Percentiles rank a stretch among this genome's conserved stretches.
phyloP scores from a whole-genome alignment of 2,888 invertebrate genomes.

The Tromatobia lineatoria region DNA sequence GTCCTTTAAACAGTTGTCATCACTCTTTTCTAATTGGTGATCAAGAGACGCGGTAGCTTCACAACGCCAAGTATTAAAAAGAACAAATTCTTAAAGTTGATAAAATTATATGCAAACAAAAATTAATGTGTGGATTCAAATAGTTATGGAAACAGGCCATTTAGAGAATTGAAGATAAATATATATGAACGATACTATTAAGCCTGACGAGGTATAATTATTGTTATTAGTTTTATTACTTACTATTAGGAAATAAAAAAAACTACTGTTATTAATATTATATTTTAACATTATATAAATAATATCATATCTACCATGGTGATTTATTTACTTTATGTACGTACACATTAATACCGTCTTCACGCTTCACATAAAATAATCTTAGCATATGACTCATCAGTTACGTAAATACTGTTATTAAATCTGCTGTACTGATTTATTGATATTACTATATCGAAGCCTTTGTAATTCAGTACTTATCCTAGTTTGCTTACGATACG shows the following conservation, averaged over 20 bases:
- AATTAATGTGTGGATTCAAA: neutral
- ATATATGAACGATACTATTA: neutral
- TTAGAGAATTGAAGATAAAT: no score
- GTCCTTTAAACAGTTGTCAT: neutral
- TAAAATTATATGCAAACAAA: neutral
- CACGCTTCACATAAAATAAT: conserved; percentile 25
- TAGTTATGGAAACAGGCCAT: no score
- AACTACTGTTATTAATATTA: neutral
- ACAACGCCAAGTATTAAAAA: no score
- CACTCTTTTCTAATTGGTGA: neutral
- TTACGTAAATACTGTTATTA: neutral
- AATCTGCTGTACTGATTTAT: neutral
- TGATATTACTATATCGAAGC: neutral
- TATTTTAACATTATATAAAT: neutral
- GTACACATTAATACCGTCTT: neutral
- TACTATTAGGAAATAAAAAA: neutral
- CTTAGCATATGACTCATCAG: conserved; percentile 38
- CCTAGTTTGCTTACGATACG: neutral
- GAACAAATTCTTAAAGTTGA: no score
- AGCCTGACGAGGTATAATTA: neutral
- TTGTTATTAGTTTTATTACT: neutral
- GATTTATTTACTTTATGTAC: neutral
- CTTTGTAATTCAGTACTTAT: conserved; percentile 15
- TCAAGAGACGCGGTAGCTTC: no score
- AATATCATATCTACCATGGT: neutral